Base-by-base conservation (phyloP, 1,140 invertebrate species). In the Papilio dardanus region DNA sequence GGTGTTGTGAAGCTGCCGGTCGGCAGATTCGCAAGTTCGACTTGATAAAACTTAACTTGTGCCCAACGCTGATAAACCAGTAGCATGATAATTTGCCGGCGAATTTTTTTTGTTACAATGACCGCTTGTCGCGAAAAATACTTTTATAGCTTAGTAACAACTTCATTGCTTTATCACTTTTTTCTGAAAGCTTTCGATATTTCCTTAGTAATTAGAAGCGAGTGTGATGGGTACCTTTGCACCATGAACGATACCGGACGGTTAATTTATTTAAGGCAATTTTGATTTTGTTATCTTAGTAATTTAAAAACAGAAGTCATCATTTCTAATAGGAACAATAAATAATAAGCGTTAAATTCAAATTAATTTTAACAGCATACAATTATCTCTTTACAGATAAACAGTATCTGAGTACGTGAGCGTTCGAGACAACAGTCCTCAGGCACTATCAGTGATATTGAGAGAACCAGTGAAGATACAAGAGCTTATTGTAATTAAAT, bases 31-130 rank as follows among this genome's bases (percentile, higher is more conserved):
- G 76, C 77, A 77, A 77, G 40, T 71, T 73, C 37, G 16, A 24
- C 31, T 65, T 68, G 76, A 82, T 84, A 81, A 79, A 71, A 28
- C 35, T 77, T 62, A 33, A 74, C 66, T 77, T 79, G 76, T 76
- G 71, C 71, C 30, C 4, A 30, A 21, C 16, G 30, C 46, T 73
- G 46, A 58, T 58, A 73, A 73, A 73, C 28, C 71, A 33, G 69
- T 73, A 10, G 30, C 12, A 12, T 10, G 37, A 50, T 46, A 28
- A 71, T 42, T 37, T 68, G 67, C 1, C 4, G 19, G n/a, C 35
- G 10, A 42, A 30, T 28, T 1, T 1, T 62, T 62, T 62, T 28
- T 16, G 3, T 62, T 30, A 62, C 24, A 4, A 62, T 62, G 54
- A 62, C 54, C 54, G 12, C 54, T 62, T 28, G 54, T 16, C 24